These are phyloP conservation scores for Hirtodrosophila duncani DNA, from an alignment of 2,888 invertebrate species.

Conservation along the genomic window DNA sequence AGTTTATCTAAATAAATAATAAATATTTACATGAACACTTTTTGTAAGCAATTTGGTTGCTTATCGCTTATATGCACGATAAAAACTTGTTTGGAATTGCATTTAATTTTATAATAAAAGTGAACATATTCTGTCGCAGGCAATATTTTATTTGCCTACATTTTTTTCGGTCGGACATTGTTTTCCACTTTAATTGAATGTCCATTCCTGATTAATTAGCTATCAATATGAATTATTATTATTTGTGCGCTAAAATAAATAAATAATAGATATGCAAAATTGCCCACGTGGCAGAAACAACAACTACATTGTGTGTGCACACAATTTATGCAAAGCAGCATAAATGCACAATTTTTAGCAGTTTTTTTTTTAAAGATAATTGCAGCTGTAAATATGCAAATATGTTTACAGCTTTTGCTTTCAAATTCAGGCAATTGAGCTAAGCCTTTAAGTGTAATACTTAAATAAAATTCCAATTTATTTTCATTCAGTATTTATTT, in stretches of 20 bases:
- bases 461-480: too few species aligned
- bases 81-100: slow-evolving; percentile 34
- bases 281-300: slow-evolving; percentile 28
- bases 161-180: slow-evolving; percentile 33
- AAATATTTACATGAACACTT: slow-evolving; percentile 18
- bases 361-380: slow-evolving; percentile 27
- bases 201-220: slow-evolving; percentile 70
- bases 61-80: slow-evolving; percentile 24
- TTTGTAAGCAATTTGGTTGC: slow-evolving; percentile 37
- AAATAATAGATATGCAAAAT: slow-evolving; percentile 68
- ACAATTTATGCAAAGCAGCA: slow-evolving; percentile 53
- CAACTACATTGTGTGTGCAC: slow-evolving; percentile 37
- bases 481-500: too few species aligned
- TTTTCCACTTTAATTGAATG: slow-evolving; percentile 71
- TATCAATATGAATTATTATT: slow-evolving; percentile 64
- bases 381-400: slow-evolving; percentile 25
- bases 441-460: too few species aligned
- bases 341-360: slow-evolving; percentile 26
- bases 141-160: slow-evolving; percentile 40
- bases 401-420: too few species aligned
- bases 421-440: too few species aligned
- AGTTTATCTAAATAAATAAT: slow-evolving; percentile 25
- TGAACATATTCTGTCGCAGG: slow-evolving; percentile 43
- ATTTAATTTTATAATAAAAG: slow-evolving; percentile 49
- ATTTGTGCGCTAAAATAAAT: slow-evolving; percentile 54